Conservation (phyloP, 2,888 invertebrate genomes). For the Ormyrus nitidulus region DNA sequence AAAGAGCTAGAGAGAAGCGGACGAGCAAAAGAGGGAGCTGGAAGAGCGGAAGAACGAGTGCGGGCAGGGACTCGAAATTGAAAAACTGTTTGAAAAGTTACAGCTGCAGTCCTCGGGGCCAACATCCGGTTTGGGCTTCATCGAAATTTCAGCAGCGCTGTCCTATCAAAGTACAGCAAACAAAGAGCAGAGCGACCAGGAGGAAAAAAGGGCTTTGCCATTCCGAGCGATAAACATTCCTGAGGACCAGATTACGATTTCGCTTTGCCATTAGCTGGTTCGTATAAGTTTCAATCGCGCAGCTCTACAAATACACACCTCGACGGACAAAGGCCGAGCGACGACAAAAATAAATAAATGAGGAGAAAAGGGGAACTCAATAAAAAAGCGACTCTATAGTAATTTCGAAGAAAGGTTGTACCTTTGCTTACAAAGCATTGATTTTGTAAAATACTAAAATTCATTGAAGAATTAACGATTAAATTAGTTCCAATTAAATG, state of each 20-base stretch:
- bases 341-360: too few species aligned
- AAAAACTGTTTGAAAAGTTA: constrained; percentile 44
- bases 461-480: too few species aligned
- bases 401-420: too few species aligned
- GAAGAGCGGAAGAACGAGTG: constrained; percentile 10
- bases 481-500: too few species aligned
- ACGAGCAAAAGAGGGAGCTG: background rate
- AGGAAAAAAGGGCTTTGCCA: background rate
- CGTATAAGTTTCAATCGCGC: constrained; percentile 5
- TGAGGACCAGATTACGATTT: constrained; percentile 22
- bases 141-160: constrained; percentile 28
- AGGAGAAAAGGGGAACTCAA: too few species aligned
- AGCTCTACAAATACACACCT: too few species aligned
- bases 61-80: constrained; percentile 30
- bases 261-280: constrained; percentile 8
- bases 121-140: constrained; percentile 28
- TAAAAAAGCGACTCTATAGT: too few species aligned
- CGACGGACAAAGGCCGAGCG: too few species aligned
- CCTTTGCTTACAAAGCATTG: too few species aligned
- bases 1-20: background rate
- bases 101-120: background rate
- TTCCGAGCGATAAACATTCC: constrained; percentile 13
- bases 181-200: background rate
- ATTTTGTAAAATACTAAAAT: too few species aligned
- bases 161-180: background rate